Base-by-base conservation (phyloP, 1,140 invertebrate species). In the Forficula auricularia region DNA sequence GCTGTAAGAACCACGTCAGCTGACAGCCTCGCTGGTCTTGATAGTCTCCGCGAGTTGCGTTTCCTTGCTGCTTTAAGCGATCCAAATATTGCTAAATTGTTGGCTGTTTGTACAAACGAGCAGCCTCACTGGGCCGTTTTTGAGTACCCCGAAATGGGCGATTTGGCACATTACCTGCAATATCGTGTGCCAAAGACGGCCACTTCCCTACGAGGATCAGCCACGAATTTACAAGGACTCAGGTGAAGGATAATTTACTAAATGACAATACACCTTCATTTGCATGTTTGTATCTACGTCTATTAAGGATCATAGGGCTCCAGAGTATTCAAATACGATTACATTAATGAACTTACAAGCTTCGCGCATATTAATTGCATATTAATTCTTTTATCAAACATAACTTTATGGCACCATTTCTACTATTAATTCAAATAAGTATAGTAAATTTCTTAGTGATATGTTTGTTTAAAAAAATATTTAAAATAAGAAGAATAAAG, bases 141-240 rank as follows among this genome's bases (percentile, higher is more conserved):
- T 42, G 82, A 87, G 58, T 82, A 82, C 57, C 67, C 77, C 49
- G 78, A 80, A 51, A 71, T 78, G 47, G 80, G 81, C n/a, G 81
- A 85, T 62, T 66, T 86, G 12, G 73, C 76, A 53, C 77, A 83
- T 56, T 80, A 79, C 60, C 65, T 84, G 40, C 67, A 70, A 48
- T 70, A 64, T 47, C 60, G 60, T 44, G 62, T 62, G 40, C 62
- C 61, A 34, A 54, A 61, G 32, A 57, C 58, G 30, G 54, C 53
- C 45, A 52, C 55, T 15, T 54, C 60, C 38, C 53, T 30, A 54
- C 60, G 41, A 57, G 59, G 50, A 56, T 60, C 31, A 61, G 43
- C 40, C 58, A 58, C 41, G 48, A 62, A 57, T 48, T 43, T 63
- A 30, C 63, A 63, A 46, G 56, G 61, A 36, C 57, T 63, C 42